A percentile compares a stretch with the other conserved stretches of the same genome.
Conservation (phyloP, 2,797 vertebrate species). For the Onychomys arenicola region DNA sequence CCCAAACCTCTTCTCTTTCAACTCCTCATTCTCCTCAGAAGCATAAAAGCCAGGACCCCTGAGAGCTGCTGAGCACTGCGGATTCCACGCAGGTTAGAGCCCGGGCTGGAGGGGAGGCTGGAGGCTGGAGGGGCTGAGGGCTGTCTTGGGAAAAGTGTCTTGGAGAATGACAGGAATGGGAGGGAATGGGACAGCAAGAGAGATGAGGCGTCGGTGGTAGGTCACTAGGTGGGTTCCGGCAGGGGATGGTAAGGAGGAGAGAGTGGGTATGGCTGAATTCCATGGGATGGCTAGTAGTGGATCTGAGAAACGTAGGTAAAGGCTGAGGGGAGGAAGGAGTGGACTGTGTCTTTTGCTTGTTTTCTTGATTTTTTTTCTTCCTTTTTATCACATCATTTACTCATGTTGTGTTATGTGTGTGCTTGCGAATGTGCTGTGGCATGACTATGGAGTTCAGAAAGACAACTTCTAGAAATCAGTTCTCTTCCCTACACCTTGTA, state of each 20-base stretch:
- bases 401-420: neutral
- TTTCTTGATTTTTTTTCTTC: neutral
- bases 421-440: neutral
- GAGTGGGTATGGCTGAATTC: neutral
- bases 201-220: too few species aligned
- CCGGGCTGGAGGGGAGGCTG: too few species aligned
- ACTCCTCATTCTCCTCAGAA: neutral
- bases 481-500: too few species aligned
- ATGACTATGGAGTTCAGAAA: neutral
- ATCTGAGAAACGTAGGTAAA: neutral
- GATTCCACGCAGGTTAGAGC: neutral
- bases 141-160: neutral
- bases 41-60: neutral
- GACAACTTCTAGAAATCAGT: too few species aligned
- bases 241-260: neutral
- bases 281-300: neutral
- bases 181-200: neutral
- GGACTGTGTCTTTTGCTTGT: neutral
- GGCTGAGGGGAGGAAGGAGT: neutral
- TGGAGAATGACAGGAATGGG: neutral
- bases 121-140: neutral
- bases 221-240: too few species aligned
- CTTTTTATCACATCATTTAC: neutral
- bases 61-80: neutral
- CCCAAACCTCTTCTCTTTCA: neutral